Percentiles rank a stretch among this genome's conserved stretches.
Evolutionary conservation across 2,797 vertebrate species (phyloP).

Genomic region (Gila robusta): DNA sequence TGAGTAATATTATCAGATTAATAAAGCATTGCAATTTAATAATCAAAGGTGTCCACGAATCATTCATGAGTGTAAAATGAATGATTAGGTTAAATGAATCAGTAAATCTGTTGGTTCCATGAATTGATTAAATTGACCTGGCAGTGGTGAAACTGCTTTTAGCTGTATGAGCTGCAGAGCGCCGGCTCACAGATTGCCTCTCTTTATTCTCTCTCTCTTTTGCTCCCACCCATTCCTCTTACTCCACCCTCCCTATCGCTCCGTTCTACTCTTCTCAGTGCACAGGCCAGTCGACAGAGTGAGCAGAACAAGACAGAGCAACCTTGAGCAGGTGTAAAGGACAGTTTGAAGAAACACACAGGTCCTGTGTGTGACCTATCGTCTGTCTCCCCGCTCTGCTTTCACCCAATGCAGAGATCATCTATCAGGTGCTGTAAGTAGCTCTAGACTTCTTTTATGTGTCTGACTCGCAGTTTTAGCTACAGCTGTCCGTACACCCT

Average conservation of each 20-base stretch:
- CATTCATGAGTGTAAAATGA: not conserved
- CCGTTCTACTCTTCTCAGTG: conserved; percentile 52
- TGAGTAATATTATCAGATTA: not conserved
- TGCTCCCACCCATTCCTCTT: conserved; percentile 15
- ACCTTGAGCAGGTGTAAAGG: conserved; percentile 37
- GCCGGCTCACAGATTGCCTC: conserved; percentile 27
- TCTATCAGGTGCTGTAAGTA: conserved; percentile 53
- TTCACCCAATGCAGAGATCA: conserved; percentile 28
- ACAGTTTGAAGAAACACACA: conserved; percentile 13
- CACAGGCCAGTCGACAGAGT: conserved; percentile 25
- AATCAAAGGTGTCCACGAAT: not conserved
- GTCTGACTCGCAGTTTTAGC: not conserved
- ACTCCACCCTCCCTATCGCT: conserved; percentile 49
- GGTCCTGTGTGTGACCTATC: conserved; percentile 28
- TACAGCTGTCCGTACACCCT: conserved; percentile 29
- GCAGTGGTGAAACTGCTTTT: conserved; percentile 37
- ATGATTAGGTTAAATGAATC: not conserved
- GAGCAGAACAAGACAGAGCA: conserved; percentile 37
- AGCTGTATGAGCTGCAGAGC: conserved; percentile 36
- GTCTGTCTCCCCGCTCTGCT: conserved; percentile 14
- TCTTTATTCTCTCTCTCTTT: conserved; percentile 20
- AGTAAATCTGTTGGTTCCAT: not conserved
- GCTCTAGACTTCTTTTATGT: conserved; percentile 13
- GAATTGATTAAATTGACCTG: conserved; percentile 43
- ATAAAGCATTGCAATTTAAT: not conserved